These are phyloP conservation scores for Hybos culiciformis DNA, from an alignment of 2,888 invertebrate species.

Conservation along the genomic window DNA sequence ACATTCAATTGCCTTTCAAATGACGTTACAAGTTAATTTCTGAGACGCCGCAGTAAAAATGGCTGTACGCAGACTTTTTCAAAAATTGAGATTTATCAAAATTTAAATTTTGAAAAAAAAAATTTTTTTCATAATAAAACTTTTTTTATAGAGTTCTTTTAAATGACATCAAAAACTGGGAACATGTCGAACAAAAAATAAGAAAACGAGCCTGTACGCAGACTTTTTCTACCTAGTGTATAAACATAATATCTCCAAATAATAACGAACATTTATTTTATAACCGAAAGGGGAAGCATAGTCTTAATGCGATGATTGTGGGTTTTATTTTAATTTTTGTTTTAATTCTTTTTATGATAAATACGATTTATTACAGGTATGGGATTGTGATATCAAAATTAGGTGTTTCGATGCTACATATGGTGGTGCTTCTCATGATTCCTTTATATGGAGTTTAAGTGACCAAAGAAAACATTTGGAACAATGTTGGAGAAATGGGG, in stretches of 20 bases:
- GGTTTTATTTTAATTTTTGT: neutral
- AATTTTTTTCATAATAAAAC: too few species aligned
- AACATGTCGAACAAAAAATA: too few species aligned
- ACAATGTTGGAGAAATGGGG: neutral
- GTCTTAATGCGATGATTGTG: neutral
- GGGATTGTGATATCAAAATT: neutral
- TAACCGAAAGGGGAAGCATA: neutral
- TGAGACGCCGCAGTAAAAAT: too few species aligned
- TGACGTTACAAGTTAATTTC: too few species aligned
- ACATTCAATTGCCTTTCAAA: too few species aligned
- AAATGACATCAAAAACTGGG: too few species aligned
- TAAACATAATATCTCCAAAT: constrained; percentile 1
- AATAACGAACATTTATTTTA: neutral
- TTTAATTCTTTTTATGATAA: neutral
- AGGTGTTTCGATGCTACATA: neutral
- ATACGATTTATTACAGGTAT: neutral
- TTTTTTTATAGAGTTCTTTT: too few species aligned
- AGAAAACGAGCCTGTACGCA: too few species aligned
- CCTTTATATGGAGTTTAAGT: neutral
- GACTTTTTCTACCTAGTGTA: too few species aligned
- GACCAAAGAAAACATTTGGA: neutral
- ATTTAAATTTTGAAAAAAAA: too few species aligned
- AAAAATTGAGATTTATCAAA: too few species aligned
- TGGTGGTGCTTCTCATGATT: neutral
- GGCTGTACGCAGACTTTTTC: too few species aligned